Base-by-base conservation (phyloP, 2,113 vertebrate genomes). In the Condylura cristata region DNA sequence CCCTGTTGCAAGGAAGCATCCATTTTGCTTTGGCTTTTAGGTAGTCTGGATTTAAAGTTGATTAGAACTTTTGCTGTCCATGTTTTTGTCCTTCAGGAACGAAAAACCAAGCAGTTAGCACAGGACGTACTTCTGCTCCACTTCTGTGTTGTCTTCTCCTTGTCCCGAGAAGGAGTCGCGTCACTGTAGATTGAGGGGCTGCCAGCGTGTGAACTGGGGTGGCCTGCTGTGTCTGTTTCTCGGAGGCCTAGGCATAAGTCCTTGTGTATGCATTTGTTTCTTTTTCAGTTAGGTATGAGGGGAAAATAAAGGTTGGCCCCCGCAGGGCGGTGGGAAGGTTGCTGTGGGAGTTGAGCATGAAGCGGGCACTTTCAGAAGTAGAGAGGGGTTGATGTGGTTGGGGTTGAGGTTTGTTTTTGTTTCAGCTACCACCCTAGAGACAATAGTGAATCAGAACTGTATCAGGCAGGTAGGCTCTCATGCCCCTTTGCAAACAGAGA, bases 361-460 rank as follows among this genome's bases (percentile, higher is more conserved):
- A 93, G 91, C 93, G 88, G 70, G 85, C 26, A 68, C 92, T 96
- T 95, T 97, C 72, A 71, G 84, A 76, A 86, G 72, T 90, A 94
- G 80, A n/a, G 28, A 37, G 76, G 51, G 94, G 30, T 90, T 97
- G 95, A 94, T 94, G 97, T 97, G 96, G 90, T 94, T 95, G 84
- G 94, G 95, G 83, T 72, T 74, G 78, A 92, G 94, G 76, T 95
- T 94, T 94, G 93, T 95, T 97, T 96, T 96, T 88, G 80, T 90
- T 94, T 93, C 93, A 95, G 90, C 95, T 92, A 96, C 96, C 90
- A 90, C 95, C 78, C 70, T 81, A 72, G 93, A 92, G 97, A 95
- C 96, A 97, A 91, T 95, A 70, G 93, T 91, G 93, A 93, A 91
- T 97, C 92, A 96, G 82, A 96, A 46, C 58, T 85, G 51, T 83